A percentile compares a stretch with the other conserved stretches of the same genome.
Evolutionary conservation across 2,797 vertebrate genomes (phyloP).

Genomic region (Spatula clypeata): DNA sequence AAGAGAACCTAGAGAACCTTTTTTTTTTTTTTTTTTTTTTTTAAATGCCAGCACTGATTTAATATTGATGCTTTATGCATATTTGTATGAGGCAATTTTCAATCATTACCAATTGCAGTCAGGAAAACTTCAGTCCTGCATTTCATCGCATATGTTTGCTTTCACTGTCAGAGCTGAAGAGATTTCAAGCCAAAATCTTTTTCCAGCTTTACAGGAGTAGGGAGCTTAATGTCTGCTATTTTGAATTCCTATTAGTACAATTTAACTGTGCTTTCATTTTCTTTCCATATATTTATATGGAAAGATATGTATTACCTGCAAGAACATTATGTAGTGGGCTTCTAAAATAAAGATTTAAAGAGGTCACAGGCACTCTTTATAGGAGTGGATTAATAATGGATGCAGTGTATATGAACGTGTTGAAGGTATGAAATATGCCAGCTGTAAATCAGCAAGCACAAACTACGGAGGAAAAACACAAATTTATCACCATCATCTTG

Average conservation of each 20-base stretch:
- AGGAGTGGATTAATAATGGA: neutral
- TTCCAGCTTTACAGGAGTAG: neutral
- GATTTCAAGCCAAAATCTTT: neutral
- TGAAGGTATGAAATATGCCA: neutral
- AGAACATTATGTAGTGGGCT: neutral
- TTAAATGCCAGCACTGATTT: slow-evolving; percentile 3
- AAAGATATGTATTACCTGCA: neutral
- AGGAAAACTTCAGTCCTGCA: neutral
- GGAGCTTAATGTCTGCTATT: neutral
- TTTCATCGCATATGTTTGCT: neutral
- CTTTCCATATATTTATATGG: neutral
- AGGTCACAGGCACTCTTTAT: neutral
- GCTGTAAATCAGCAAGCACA: too few relatives aligned
- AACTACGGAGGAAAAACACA: neutral
- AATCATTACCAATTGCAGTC: neutral
- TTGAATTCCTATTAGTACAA: neutral
- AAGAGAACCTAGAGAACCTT: neutral
- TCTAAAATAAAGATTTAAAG: neutral
- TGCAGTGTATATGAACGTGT: neutral
- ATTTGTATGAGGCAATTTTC: neutral
- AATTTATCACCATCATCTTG: neutral
- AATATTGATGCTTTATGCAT: neutral
- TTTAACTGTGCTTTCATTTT: neutral
- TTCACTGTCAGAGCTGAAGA: neutral
- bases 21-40: neutral